phyloP scores from a whole-genome alignment of 1,140 invertebrate species.

The Heterodera schachtii region DNA sequence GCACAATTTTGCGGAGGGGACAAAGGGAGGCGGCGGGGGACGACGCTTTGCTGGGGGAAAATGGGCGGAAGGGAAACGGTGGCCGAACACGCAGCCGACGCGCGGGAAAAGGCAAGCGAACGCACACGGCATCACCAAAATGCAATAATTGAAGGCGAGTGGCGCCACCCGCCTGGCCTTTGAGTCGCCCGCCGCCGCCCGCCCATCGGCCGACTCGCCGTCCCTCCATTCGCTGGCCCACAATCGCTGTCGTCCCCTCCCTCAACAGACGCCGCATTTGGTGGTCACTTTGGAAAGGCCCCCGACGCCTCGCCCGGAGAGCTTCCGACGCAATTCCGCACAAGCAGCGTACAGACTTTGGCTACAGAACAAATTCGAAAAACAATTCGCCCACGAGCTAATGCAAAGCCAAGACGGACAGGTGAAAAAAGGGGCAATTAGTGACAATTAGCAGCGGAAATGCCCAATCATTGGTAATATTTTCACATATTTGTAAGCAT shows the following conservation, averaged over 20 bases:
- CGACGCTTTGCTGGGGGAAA: not conserved
- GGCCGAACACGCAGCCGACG: too few species aligned
- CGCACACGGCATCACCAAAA: too few species aligned
- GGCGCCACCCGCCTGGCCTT: too few species aligned
- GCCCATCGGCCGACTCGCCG: not conserved
- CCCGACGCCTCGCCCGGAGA: conserved; percentile 38
- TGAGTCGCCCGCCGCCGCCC: not conserved
- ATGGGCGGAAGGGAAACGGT: not conserved
- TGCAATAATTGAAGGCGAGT: too few species aligned
- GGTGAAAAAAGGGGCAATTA: not conserved
- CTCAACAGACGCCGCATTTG: conserved; percentile 15
- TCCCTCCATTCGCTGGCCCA: not conserved
- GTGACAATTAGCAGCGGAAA: not conserved
- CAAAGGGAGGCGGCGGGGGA: too few species aligned
- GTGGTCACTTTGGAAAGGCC: conserved; percentile 31
- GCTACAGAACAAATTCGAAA: conserved; percentile 39
- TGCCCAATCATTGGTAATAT: too few species aligned
- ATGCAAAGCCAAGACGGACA: conserved; percentile 28
- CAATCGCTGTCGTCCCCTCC: not conserved
- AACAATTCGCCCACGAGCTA: conserved; percentile 30
- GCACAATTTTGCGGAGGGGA: not conserved
- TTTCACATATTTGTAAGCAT: not conserved
- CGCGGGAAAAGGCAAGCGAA: too few species aligned
- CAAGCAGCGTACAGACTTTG: conserved; percentile 33
- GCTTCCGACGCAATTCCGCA: conserved; percentile 41